Evolutionary conservation across 2,113 vertebrate genomes (phyloP).

Genomic region (Sisor rabdophorus): DNA sequence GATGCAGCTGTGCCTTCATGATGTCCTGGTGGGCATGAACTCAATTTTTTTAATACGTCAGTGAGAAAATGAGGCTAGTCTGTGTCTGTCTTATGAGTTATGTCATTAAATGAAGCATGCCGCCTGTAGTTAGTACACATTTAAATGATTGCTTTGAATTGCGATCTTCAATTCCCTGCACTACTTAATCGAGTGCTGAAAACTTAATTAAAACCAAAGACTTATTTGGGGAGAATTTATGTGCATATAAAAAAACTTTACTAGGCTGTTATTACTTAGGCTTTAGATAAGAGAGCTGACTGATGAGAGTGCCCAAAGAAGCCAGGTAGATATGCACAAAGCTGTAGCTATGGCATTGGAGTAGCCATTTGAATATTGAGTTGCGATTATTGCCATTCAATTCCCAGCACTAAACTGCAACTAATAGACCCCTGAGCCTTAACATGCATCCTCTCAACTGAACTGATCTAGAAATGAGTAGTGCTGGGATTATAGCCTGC

Average conservation of each 20-base stretch:
- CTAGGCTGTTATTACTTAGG: constrained; percentile 1
- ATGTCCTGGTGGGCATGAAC: too few species aligned
- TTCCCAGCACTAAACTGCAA: too few species aligned
- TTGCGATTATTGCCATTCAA: too few species aligned
- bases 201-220: constrained; percentile 52
- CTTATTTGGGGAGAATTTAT: constrained; percentile 39
- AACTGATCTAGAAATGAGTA: too few species aligned
- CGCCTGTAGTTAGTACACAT: constrained; percentile 33
- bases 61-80: constrained; percentile 33
- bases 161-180: constrained; percentile 35
- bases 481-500: too few species aligned
- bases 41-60: constrained; percentile 15
- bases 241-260: constrained; percentile 31
- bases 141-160: constrained; percentile 42
- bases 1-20: too few species aligned
- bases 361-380: too few species aligned
- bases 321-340: neutral
- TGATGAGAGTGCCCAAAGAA: neutral
- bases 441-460: too few species aligned
- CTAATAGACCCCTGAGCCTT: too few species aligned
- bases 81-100: constrained; percentile 36
- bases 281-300: neutral
- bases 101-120: constrained; percentile 38
- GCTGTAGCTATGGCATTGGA: too few species aligned
- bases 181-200: constrained; percentile 43